Conservation (phyloP, 2,888 invertebrate genomes). For the Phragmatobia fuliginosa region DNA sequence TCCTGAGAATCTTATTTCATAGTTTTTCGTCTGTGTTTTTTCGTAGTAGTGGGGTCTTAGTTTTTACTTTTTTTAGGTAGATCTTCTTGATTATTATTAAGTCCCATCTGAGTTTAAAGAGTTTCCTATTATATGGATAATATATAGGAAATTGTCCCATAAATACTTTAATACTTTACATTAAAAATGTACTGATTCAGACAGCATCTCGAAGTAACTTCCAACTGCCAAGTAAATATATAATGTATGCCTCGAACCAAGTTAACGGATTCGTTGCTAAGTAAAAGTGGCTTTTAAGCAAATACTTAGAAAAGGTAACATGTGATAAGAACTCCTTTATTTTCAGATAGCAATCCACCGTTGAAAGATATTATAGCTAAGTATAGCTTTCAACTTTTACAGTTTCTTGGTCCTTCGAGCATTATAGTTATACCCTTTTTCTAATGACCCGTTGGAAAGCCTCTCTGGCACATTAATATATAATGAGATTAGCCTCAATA, state of each 20-base stretch:
- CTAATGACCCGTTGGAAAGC: too few relatives aligned
- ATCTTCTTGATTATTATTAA: too few relatives aligned
- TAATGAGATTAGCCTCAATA: too few relatives aligned
- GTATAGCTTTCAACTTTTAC: neutral
- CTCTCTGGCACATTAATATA: too few relatives aligned
- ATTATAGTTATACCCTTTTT: too few relatives aligned
- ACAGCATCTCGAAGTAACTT: neutral
- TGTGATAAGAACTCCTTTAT: slow-evolving; percentile 32
- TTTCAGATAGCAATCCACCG: slow-evolving; percentile 10
- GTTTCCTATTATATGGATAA: neutral
- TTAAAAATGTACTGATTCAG: neutral
- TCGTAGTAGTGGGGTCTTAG: too few relatives aligned
- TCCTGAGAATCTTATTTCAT: too few relatives aligned
- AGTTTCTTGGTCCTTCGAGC: too few relatives aligned
- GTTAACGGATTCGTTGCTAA: slow-evolving; percentile 43
- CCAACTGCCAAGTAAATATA: slow-evolving; percentile 22
- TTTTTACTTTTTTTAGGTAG: too few relatives aligned
- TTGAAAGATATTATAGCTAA: slow-evolving; percentile 13
- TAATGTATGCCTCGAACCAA: slow-evolving; percentile 40
- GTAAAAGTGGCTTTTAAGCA: slow-evolving; percentile 47
- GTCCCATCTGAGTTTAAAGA: too few relatives aligned
- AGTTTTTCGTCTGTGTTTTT: too few relatives aligned
- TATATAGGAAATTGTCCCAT: neutral
- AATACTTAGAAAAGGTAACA: slow-evolving; percentile 36
- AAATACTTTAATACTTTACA: neutral